Conservation (phyloP, 2,888 invertebrate species). For the Trichogramma evanescens region DNA sequence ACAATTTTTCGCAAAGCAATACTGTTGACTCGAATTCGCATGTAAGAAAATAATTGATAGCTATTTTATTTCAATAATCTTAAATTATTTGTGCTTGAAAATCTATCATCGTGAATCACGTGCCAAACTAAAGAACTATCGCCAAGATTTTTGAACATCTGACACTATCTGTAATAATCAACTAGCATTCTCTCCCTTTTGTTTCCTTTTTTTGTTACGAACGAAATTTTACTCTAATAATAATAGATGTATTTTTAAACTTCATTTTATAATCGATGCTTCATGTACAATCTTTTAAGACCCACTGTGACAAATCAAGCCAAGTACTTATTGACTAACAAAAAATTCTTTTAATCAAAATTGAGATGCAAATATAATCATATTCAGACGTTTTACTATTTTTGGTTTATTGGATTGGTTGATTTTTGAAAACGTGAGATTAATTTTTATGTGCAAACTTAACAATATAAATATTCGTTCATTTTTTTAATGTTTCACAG, state of each 20-base stretch:
- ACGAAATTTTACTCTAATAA: conserved; percentile 1
- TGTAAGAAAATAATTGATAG: no score
- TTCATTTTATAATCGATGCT: conserved; percentile 16
- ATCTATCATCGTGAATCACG: conserved; percentile 10
- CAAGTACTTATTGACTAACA: conserved; percentile 19
- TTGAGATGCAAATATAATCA: conserved; percentile 19
- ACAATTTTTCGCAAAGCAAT: no score
- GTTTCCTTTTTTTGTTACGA: background rate
- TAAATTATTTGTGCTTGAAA: conserved; percentile 20
- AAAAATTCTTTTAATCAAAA: conserved; percentile 11
- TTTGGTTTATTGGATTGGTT: background rate
- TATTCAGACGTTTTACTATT: conserved; percentile 17
- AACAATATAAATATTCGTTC: background rate
- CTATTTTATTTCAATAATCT: background rate
- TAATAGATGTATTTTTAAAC: conserved; percentile 15
- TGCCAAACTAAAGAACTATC: conserved; percentile 7
- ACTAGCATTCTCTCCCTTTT: background rate
- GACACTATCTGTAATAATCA: conserved; percentile 14
- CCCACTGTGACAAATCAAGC: conserved; percentile 16
- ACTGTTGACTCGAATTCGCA: no score
- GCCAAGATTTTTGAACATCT: conserved; percentile 9
- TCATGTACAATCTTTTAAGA: conserved; percentile 13
- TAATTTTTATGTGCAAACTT: background rate
- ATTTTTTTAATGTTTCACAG: background rate
- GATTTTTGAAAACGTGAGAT: background rate